Evolutionary conservation across 1,140 invertebrate genomes (phyloP).

Genomic region (Oedothorax gibbosus): DNA sequence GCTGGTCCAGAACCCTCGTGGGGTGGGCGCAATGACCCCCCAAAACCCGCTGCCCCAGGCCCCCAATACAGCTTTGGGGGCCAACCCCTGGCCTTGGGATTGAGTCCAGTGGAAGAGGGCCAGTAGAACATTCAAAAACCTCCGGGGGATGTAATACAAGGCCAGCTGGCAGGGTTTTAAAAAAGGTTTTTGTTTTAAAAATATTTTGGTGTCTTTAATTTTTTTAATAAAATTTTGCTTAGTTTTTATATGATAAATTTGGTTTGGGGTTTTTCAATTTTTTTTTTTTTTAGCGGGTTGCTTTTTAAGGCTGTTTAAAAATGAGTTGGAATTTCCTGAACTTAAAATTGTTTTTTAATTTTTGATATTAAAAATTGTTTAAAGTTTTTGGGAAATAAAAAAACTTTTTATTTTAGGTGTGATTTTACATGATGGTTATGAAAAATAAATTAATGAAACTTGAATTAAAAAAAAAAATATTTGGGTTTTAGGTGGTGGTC

Average conservation of each 20-base stretch:
- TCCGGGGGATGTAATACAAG: neutral
- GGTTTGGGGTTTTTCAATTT: neutral
- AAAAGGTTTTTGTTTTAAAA: conserved; percentile 62
- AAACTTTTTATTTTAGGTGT: too few species aligned
- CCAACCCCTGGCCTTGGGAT: too few species aligned
- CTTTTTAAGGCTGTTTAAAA: neutral
- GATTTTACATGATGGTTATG: too few species aligned
- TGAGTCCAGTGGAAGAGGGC: conserved; percentile 5
- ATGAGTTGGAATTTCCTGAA: neutral
- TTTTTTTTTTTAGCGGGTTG: neutral
- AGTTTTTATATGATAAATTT: neutral
- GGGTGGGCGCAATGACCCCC: conserved; percentile 17
- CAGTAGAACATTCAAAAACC: neutral
- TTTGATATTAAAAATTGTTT: too few species aligned
- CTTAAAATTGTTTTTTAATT: neutral
- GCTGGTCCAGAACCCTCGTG: conserved; percentile 14
- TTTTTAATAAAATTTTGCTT: neutral
- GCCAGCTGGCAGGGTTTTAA: neutral
- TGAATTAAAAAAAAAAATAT: neutral
- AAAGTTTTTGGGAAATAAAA: too few species aligned
- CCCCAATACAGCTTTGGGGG: neutral
- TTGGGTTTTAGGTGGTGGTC: neutral
- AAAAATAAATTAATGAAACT: too few species aligned
- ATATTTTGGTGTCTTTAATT: neutral
- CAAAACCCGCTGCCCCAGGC: neutral